These are phyloP conservation scores for Parapristionchus giblindavisi DNA, from an alignment of 2,888 invertebrate genomes.

Conservation along the genomic window DNA sequence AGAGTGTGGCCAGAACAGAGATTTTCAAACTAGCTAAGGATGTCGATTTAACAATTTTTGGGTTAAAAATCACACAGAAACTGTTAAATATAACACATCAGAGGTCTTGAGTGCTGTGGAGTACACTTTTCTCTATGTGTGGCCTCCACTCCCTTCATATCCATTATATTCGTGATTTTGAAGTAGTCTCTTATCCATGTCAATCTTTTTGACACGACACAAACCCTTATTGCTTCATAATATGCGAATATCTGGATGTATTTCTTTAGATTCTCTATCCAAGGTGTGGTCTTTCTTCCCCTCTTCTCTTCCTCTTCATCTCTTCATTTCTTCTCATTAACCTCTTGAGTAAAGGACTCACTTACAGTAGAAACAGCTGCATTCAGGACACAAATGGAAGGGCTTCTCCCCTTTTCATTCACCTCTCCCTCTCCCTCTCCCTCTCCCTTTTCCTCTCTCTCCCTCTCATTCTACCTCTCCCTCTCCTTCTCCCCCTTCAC, in stretches of 20 bases:
- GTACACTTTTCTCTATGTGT: not conserved
- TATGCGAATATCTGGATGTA: too few species aligned
- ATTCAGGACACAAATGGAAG: not conserved
- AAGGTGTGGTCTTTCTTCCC: too few species aligned
- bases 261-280: too few species aligned
- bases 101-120: too few species aligned
- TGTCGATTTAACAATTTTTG: not conserved
- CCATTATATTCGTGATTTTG: too few species aligned
- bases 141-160: too few species aligned
- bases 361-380: conserved; percentile 19
- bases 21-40: too few species aligned
- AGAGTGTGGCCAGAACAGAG: too few species aligned
- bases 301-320: not conserved
- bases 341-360: not conserved
- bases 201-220: too few species aligned
- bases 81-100: too few species aligned
- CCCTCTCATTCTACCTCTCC: not conserved
- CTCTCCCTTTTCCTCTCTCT: not conserved
- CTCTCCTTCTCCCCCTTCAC: not conserved
- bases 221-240: too few species aligned
- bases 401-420: conserved; percentile 2
- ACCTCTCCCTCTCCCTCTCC: not conserved
- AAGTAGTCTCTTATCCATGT: too few species aligned
- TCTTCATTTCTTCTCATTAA: not conserved
- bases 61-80: not conserved